Conservation (phyloP, 1,140 invertebrate genomes). For the Sycobia sp. region DNA sequence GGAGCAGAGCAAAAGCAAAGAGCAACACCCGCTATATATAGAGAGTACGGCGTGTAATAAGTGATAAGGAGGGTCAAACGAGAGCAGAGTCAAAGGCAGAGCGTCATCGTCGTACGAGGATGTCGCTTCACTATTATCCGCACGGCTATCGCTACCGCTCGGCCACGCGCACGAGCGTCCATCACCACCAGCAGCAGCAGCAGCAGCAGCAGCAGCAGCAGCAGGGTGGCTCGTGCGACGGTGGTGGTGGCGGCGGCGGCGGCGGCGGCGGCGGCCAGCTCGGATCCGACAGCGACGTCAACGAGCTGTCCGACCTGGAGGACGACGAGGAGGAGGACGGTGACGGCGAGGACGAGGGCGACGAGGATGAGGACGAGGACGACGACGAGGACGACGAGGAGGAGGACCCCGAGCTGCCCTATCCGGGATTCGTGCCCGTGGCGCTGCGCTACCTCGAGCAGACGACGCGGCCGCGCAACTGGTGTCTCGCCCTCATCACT, state of each 20-base stretch:
- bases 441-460: slow-evolving; percentile 86
- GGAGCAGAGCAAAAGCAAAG: no score
- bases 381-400: slow-evolving; percentile 64
- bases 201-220: slow-evolving; percentile 58
- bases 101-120: slow-evolving; percentile 36
- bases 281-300: slow-evolving; percentile 66
- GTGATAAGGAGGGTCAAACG: no score
- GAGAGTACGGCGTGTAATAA: no score
- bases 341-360: slow-evolving; percentile 68
- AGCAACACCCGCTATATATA: no score
- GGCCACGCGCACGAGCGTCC: slow-evolving; percentile 45
- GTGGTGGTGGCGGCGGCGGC: slow-evolving; percentile 55
- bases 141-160: slow-evolving; percentile 57
- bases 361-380: slow-evolving; percentile 58
- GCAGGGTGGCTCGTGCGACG: slow-evolving; percentile 48
- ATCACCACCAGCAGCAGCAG: slow-evolving; percentile 43
- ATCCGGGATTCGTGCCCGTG: slow-evolving; percentile 85
- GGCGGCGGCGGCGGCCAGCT: slow-evolving; percentile 59
- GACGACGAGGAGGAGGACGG: slow-evolving; percentile 53
- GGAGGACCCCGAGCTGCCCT: slow-evolving; percentile 72
- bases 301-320: slow-evolving; percentile 57
- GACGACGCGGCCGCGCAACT: slow-evolving; percentile 81
- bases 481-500: slow-evolving; percentile 93
- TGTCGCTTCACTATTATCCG: slow-evolving; percentile 56
- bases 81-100: no score